Base-by-base conservation (phyloP, 1,140 invertebrate genomes). In the Bacillus rossius region DNA sequence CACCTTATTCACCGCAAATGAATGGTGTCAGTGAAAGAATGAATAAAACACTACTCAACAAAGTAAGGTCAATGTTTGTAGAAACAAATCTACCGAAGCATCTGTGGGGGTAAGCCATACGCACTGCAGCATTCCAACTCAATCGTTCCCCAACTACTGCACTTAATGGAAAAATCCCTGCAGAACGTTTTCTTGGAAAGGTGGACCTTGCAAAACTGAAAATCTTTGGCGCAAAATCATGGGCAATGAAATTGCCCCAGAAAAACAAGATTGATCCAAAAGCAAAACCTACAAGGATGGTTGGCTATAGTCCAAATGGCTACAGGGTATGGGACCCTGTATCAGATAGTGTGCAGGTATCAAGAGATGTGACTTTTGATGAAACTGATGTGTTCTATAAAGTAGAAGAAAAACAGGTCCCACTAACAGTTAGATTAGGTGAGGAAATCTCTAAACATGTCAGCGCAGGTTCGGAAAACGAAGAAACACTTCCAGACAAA, bases 1-100 rank as follows among this genome's bases (percentile, higher is more conserved):
- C 60, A 16, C 54, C 64, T 0, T 73, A 73, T 53, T 69, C 67
- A 50, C 69, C 69, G 7, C 59, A 77, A 60, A 64, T 71, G 54
- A 77, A 76, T 60, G 72, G 73, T 3, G 42, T 64, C n/a, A 66
- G 67, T 8, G 73, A 77, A 62, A 43, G 71, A 58, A 68, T 69
- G 48, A 75, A 74, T 62, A 26, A 70, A 13, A 74, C 69, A n/a
- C 37, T 73, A 1, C 63, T 71, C 0, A 72, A 76, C 60, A 50
- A 62, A 60, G 68, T 68, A 1, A 41, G 65, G 29, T 43, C 67
- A 19, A 61, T 61, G 8, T 54, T 72, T 23, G 54, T 65, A 60
- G 59, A 38, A 19, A 23, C 57, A 45, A 42, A 60, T 42, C 16
- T 67, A 19, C 37, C 54, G 49, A n/a, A 61, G 34, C 60, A 55